phyloP scores from a whole-genome alignment of 2,888 invertebrate genomes.

The Euproctis similis region DNA sequence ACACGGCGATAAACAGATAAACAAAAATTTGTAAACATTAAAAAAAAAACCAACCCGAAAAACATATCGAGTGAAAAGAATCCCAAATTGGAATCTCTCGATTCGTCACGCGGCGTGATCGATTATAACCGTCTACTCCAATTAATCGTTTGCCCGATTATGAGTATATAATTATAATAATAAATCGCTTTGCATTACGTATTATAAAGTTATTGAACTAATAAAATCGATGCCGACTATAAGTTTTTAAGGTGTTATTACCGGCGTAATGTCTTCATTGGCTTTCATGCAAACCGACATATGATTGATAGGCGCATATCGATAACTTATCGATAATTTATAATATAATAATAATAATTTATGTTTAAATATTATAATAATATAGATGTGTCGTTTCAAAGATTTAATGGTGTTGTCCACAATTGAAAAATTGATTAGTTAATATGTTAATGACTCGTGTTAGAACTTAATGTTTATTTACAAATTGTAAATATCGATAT shows the following conservation, averaged over 20 bases:
- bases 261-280: constrained; percentile 57
- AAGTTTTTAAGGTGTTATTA: constrained; percentile 47
- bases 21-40: constrained; percentile 39
- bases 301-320: constrained; percentile 41
- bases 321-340: constrained; percentile 42
- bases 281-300: constrained; percentile 35
- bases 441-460: constrained; percentile 19
- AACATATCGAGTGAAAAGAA: constrained; percentile 26
- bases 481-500: constrained; percentile 20
- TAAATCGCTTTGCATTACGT: constrained; percentile 63
- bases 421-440: constrained; percentile 17
- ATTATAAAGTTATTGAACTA: constrained; percentile 63
- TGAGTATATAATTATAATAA: constrained; percentile 54
- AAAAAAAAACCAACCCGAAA: constrained; percentile 32
- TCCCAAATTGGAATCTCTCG: constrained; percentile 31
- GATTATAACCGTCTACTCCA: constrained; percentile 53
- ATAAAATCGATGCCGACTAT: constrained; percentile 51
- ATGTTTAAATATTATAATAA: constrained; percentile 33
- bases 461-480: constrained; percentile 12
- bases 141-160: constrained; percentile 52
- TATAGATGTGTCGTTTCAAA: constrained; percentile 24
- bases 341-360: constrained; percentile 35
- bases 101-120: constrained; percentile 53
- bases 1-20: constrained; percentile 51
- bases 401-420: constrained; percentile 25